phyloP scores from a whole-genome alignment of 2,797 vertebrate genomes.

The Vipera latastei region DNA sequence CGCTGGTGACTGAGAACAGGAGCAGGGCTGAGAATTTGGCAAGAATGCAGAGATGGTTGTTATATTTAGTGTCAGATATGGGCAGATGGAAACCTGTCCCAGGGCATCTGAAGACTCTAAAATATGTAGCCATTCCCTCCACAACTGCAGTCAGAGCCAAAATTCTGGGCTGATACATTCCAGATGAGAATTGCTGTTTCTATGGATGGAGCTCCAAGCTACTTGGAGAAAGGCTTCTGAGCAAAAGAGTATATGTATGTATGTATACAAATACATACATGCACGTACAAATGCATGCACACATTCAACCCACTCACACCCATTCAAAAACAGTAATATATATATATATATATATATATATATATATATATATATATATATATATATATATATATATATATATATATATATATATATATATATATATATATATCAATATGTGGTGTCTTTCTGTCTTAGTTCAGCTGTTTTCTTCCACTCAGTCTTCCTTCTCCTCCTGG shows the following conservation, averaged over 20 bases:
- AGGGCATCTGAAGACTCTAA: background rate
- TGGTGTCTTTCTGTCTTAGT: background rate
- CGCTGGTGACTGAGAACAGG: accelerated
- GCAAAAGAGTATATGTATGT: background rate
- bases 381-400: too few species aligned
- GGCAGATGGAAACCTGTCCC: slow-evolving; percentile 22
- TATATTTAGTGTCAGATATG: background rate
- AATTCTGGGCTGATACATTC: slow-evolving; percentile 11
- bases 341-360: too few species aligned
- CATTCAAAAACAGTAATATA: background rate
- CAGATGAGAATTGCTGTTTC: slow-evolving; percentile 44
- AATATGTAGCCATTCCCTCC: slow-evolving; percentile 15
- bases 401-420: too few species aligned
- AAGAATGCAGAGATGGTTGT: background rate
- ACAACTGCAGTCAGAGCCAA: slow-evolving; percentile 8
- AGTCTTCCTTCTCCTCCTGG: background rate
- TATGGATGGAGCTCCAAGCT: background rate
- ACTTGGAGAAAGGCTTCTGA: slow-evolving; percentile 14
- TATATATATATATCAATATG: background rate
- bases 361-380: too few species aligned
- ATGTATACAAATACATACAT: background rate
- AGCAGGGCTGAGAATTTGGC: slow-evolving; percentile 7
- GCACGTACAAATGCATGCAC: background rate
- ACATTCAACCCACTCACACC: background rate
- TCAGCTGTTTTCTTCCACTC: background rate